Percentiles rank a stretch among this genome's conserved stretches.
Conservation (phyloP, 2,888 invertebrate genomes). For the Drosophila monieri region DNA sequence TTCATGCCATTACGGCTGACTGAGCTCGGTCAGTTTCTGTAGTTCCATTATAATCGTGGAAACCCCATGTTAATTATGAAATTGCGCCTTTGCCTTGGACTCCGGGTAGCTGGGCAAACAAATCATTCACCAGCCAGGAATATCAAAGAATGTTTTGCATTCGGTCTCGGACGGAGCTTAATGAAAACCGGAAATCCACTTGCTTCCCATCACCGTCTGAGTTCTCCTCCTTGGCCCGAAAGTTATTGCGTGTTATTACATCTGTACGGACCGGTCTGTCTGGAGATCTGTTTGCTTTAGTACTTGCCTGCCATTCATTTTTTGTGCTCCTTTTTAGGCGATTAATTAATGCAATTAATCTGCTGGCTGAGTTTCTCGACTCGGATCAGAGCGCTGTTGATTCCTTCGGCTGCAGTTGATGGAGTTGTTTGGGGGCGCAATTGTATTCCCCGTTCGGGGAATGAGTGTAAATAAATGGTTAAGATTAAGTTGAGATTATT, state of each 20-base stretch:
- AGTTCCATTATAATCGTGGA: conserved; percentile 46
- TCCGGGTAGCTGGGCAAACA: conserved; percentile 53
- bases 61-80: conserved; percentile 69
- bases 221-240: conserved; percentile 15
- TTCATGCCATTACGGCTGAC: conserved; percentile 62
- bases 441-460: conserved; percentile 51
- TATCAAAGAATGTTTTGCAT: conserved; percentile 56
- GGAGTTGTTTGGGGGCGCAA: conserved; percentile 75
- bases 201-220: conserved; percentile 56
- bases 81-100: conserved; percentile 50
- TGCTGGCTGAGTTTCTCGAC: conserved; percentile 70
- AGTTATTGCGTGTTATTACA: conserved; percentile 57
- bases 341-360: conserved; percentile 84
- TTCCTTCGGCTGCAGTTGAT: conserved; percentile 53
- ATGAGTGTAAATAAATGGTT: conserved; percentile 69
- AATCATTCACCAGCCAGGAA: conserved; percentile 58
- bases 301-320: conserved; percentile 49
- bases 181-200: conserved; percentile 83
- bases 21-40: conserved; percentile 42
- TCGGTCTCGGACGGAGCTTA: conserved; percentile 53
- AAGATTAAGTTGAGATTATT: conserved; percentile 75
- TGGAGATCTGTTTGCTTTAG: conserved; percentile 60
- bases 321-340: conserved; percentile 73
- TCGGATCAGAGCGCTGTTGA: conserved; percentile 2
- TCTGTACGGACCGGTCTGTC: conserved; percentile 30